Base-by-base conservation (phyloP, 2,888 invertebrate species). In the Disparrhopalites patrizii region DNA sequence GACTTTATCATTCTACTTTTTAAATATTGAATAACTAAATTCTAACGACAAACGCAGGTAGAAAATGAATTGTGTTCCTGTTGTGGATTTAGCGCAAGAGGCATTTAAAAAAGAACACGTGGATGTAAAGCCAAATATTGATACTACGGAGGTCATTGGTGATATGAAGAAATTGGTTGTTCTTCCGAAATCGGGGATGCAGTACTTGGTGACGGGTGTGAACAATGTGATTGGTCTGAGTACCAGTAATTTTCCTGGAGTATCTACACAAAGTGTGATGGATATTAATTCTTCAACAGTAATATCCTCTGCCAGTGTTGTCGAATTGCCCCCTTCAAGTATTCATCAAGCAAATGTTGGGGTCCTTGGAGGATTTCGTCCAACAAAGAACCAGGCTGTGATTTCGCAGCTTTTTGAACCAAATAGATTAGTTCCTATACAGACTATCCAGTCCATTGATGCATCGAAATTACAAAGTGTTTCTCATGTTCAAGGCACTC, bases 301-400 rank as follows among this genome's bases (percentile, higher is more conserved):
- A 27, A 23, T 54, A 13, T 38, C 52, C 5, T 15, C 50, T 10
- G 28, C 13, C 2, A 55, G 30, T 55, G 54, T 54, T 23, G 1
- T 65, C 57, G 76, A 78, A 68, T 76, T 78, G 51, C 76, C 79
- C 33, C 75, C 78, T 31, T 77, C 79, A 15, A 78, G 77, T 62
- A 72, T 77, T 23, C 77, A 79, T 67, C 79, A 77, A 64, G 74
- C 77, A 2, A 78, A 79, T 43, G 54, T 54, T 30, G 78, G 76
- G 18, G 71, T 78, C 43, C 70, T 78, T 2, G 76, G 77, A n/a
- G 73, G 73, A 3, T 73, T 70, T 25, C 74, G 71, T 43, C 65
- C 77, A 1, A 64, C 69, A 1, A 65, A 73, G 30, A 57, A 31
- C 33, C 68, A 68, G 57, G 40, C 62, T 40, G 62, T 64, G 8